Evolutionary conservation across 53 echinoderm and acorn worm genomes (phyloP).

Genomic region (Temnopleurus reevesii): DNA sequence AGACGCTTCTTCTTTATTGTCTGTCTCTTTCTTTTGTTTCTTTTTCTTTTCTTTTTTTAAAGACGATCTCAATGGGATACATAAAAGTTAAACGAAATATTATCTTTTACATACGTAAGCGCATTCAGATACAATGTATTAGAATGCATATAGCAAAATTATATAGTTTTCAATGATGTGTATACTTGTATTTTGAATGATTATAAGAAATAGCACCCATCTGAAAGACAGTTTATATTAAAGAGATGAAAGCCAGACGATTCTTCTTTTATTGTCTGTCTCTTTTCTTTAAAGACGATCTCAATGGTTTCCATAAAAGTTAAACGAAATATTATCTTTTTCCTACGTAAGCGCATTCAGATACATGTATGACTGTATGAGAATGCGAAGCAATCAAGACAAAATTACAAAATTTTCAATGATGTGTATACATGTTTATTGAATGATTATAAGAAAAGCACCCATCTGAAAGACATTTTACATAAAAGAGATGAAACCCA

Average conservation of each 20-base stretch:
- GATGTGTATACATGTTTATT: too few species aligned
- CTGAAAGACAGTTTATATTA: slow-evolving; percentile 15
- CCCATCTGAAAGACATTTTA: slow-evolving; percentile 24
- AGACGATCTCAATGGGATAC: background rate
- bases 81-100: background rate
- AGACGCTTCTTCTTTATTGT: background rate
- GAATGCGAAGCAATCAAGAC: too few species aligned
- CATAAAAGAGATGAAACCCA: background rate
- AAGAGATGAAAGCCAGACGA: background rate
- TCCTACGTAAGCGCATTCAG: too few species aligned
- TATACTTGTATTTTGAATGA: too few species aligned
- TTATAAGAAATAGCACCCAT: too few species aligned
- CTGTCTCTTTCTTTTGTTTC: background rate
- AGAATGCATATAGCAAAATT: too few species aligned
- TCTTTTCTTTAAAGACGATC: background rate
- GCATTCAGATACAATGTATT: too few species aligned
- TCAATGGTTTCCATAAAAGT: background rate
- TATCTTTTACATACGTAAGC: too few species aligned
- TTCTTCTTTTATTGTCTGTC: background rate
- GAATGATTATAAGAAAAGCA: too few species aligned
- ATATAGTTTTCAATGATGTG: too few species aligned
- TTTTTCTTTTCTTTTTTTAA: background rate
- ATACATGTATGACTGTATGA: too few species aligned
- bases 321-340: background rate
- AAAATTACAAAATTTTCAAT: too few species aligned